phyloP scores from a whole-genome alignment of 2,888 invertebrate genomes.

The Entomobrya proxima region DNA sequence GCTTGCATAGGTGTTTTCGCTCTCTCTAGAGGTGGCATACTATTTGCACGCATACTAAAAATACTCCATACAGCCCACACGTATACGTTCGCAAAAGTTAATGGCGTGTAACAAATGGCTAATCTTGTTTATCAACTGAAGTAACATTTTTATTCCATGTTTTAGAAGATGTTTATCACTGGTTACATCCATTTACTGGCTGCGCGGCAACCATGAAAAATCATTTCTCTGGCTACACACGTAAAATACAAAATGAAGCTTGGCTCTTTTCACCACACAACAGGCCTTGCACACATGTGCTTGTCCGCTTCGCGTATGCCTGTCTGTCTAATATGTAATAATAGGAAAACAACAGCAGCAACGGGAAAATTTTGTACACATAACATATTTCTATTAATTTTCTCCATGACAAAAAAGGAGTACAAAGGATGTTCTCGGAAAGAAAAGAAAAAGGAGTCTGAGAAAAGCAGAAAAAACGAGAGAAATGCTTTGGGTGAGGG shows the following conservation, averaged over 20 bases:
- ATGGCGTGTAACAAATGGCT: conserved; percentile 58
- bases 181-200: conserved; percentile 37
- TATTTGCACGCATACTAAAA: neutral
- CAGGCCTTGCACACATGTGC: neutral
- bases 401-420: neutral
- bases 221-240: neutral
- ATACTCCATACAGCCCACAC: neutral
- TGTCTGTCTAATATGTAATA: too few relatives aligned
- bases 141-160: conserved; percentile 46
- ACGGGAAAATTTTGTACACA: neutral
- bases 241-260: conserved; percentile 9
- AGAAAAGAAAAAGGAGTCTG: too few relatives aligned
- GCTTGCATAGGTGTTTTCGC: neutral
- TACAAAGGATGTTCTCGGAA: too few relatives aligned
- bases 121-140: conserved; percentile 56
- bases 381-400: conserved; percentile 22
- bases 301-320: too few relatives aligned
- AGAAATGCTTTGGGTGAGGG: neutral
- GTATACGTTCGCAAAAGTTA: conserved; percentile 48
- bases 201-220: conserved; percentile 42
- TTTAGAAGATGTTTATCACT: conserved; percentile 36
- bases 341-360: neutral
- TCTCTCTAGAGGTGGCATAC: neutral
- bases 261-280: neutral
- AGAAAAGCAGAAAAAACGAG: neutral